phyloP scores from a whole-genome alignment of 2,113 vertebrate genomes.

The Paedocypris sp. region DNA sequence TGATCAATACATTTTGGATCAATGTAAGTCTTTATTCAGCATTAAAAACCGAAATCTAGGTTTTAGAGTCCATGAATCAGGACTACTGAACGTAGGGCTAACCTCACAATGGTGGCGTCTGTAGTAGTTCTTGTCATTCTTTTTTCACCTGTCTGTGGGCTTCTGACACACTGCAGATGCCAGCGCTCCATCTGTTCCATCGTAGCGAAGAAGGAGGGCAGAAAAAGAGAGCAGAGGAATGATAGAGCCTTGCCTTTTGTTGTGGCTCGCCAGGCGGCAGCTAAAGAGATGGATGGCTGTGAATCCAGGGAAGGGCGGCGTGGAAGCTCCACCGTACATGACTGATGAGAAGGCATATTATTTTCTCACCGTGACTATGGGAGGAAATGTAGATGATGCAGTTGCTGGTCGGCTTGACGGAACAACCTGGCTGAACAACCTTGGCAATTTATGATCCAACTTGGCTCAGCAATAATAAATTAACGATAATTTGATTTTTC shows the following conservation, averaged over 20 bases:
- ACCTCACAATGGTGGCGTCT: no score
- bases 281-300: constrained; percentile 54
- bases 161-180: constrained; percentile 5
- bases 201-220: background rate
- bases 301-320: constrained; percentile 40
- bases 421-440: background rate
- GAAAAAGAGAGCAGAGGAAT: constrained; percentile 11
- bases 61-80: no score
- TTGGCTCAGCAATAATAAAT: background rate
- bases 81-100: no score
- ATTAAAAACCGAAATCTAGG: no score
- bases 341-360: constrained; percentile 59
- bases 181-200: constrained; percentile 12
- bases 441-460: background rate
- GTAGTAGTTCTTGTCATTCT: background rate
- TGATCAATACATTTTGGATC: no score
- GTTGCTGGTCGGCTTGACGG: no score
- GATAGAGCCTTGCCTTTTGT: background rate
- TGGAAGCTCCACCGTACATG: constrained; percentile 51
- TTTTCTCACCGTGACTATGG: constrained; percentile 46
- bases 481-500: background rate
- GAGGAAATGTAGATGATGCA: constrained; percentile 27
- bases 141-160: constrained; percentile 9
- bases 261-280: constrained; percentile 35
- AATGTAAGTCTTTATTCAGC: no score